These are phyloP conservation scores for Timema podura DNA, from an alignment of 2,888 invertebrate genomes.

Conservation along the genomic window DNA sequence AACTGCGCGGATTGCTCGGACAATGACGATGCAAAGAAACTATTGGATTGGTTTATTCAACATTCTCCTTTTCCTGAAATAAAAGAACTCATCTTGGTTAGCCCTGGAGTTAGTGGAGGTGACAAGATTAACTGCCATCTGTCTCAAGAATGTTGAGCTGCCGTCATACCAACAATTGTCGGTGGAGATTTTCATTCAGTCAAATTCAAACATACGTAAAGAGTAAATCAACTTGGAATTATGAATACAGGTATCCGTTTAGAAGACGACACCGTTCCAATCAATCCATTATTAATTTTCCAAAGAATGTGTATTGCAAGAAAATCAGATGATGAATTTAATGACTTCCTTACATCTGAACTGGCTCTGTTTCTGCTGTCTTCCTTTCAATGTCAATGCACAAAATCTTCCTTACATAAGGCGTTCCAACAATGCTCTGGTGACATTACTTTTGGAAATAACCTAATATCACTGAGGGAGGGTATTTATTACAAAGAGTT, in stretches of 20 bases:
- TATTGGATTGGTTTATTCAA: too few relatives aligned
- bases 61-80: too few relatives aligned
- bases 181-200: neutral
- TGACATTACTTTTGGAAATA: too few relatives aligned
- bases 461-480: neutral
- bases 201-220: too few relatives aligned
- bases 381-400: neutral
- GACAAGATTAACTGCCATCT: neutral
- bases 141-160: neutral
- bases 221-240: neutral
- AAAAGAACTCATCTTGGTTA: too few relatives aligned
- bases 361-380: neutral
- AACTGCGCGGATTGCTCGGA: too few relatives aligned
- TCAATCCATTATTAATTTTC: neutral
- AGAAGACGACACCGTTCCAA: neutral
- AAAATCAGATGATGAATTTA: neutral
- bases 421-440: too few relatives aligned
- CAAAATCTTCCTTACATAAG: too few relatives aligned
- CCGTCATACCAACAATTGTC: too few relatives aligned
- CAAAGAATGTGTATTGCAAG: neutral
- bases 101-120: too few relatives aligned
- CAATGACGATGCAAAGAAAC: too few relatives aligned
- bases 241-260: neutral
- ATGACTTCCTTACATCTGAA: neutral
- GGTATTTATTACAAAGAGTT: neutral